These are phyloP conservation scores for Tragulus kanchil DNA, from an alignment of 2,113 vertebrate species.

Conservation along the genomic window DNA sequence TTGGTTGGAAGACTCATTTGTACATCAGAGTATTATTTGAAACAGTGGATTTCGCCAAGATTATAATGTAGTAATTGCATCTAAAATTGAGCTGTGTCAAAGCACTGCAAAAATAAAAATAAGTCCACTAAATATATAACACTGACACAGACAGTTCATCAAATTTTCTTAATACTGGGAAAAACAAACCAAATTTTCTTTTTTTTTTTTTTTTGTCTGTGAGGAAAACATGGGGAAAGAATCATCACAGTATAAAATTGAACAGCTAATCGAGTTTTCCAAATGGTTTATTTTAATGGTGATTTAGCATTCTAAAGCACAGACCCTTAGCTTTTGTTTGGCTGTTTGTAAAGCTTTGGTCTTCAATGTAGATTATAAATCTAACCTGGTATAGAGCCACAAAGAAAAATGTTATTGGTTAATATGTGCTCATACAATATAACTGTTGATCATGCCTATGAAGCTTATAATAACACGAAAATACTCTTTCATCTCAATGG, in stretches of 20 bases:
- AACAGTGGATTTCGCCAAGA: slow-evolving; percentile 76
- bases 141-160: not conserved
- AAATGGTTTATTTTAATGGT: slow-evolving; percentile 71
- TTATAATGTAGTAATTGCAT: slow-evolving; percentile 78
- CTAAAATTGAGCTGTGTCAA: slow-evolving; percentile 73
- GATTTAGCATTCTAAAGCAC: not conserved
- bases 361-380: slow-evolving; percentile 72
- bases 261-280: slow-evolving; percentile 62
- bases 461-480: slow-evolving; percentile 7
- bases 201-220: not conserved
- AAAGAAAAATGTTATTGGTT: slow-evolving; percentile 45
- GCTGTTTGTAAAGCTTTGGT: slow-evolving; percentile 37
- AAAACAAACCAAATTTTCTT: slow-evolving; percentile 57
- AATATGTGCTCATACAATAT: slow-evolving; percentile 61
- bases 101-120: slow-evolving; percentile 75
- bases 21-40: slow-evolving; percentile 77
- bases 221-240: slow-evolving; percentile 34
- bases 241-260: not conserved
- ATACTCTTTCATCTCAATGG: not conserved
- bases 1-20: slow-evolving; percentile 77
- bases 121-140: slow-evolving; percentile 63
- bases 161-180: slow-evolving; percentile 53
- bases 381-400: slow-evolving; percentile 63
- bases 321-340: slow-evolving; percentile 70
- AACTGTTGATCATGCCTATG: not conserved